phyloP scores from a whole-genome alignment of 2,113 vertebrate species.

The Callipepla squamata region DNA sequence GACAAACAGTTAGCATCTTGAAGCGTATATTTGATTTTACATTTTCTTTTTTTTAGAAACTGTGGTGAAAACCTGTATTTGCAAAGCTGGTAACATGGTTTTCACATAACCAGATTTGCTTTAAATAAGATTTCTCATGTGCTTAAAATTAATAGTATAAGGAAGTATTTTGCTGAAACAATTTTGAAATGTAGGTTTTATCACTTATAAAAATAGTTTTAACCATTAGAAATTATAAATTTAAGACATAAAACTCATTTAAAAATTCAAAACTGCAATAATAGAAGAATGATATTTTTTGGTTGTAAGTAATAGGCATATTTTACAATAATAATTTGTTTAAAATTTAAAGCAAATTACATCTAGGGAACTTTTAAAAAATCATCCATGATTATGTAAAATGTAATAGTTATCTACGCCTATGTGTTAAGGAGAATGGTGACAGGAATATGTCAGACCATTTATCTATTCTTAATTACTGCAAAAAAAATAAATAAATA shows the following conservation, averaged over 20 bases:
- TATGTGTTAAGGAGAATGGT: background rate
- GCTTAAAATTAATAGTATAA: background rate
- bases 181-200: constrained; percentile 7
- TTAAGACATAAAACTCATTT: background rate
- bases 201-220: background rate
- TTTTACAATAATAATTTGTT: background rate
- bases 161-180: background rate
- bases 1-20: background rate
- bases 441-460: background rate
- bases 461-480: background rate
- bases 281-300: background rate
- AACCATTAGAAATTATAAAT: background rate
- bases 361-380: background rate
- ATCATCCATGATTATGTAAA: background rate
- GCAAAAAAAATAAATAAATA: too few species aligned
- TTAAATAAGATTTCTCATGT: background rate
- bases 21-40: background rate
- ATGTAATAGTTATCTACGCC: background rate
- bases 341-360: background rate
- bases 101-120: background rate
- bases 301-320: background rate
- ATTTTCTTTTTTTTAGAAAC: background rate
- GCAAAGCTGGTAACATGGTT: background rate
- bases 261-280: background rate
- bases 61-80: background rate